A percentile compares a stretch with the other conserved stretches of the same genome.
Evolutionary conservation across 1,140 invertebrate species (phyloP).

Genomic region (Leguminivora glycinivorella): DNA sequence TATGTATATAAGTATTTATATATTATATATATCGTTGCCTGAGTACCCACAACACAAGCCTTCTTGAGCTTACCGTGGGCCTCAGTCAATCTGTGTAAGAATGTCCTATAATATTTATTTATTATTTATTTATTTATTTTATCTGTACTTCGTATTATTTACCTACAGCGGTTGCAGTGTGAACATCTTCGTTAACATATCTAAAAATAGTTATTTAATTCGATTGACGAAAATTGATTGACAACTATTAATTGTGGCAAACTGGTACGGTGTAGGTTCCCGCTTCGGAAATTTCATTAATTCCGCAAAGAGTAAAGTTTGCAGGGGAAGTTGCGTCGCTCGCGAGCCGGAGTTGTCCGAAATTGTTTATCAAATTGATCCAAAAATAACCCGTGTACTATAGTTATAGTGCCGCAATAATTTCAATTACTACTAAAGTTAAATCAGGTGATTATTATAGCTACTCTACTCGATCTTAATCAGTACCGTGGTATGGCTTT

Average conservation of each 20-base stretch:
- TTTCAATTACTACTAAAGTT: constrained; percentile 13
- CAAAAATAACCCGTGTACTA: constrained; percentile 7
- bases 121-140: too few relatives aligned
- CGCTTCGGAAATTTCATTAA: constrained; percentile 42
- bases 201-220: background rate
- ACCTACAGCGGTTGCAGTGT: too few relatives aligned
- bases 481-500: too few relatives aligned
- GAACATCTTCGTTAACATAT: background rate
- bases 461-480: too few relatives aligned
- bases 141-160: background rate
- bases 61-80: too few relatives aligned
- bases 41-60: too few relatives aligned
- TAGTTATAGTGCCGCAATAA: background rate
- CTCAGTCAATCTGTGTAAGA: too few relatives aligned
- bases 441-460: too few relatives aligned
- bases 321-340: constrained; percentile 17
- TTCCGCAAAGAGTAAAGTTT: constrained; percentile 40
- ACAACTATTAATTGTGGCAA: constrained; percentile 37
- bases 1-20: too few relatives aligned
- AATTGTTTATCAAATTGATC: constrained; percentile 33
- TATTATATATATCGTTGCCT: too few relatives aligned
- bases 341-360: constrained; percentile 7
- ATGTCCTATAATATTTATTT: too few relatives aligned
- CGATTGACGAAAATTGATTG: constrained; percentile 28
- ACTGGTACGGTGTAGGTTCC: constrained; percentile 30